A percentile compares a stretch with the other conserved stretches of the same genome.
These are phyloP conservation scores for Doryteuthis pealeii DNA, from an alignment of 1,140 invertebrate genomes.

Conservation along the genomic window DNA sequence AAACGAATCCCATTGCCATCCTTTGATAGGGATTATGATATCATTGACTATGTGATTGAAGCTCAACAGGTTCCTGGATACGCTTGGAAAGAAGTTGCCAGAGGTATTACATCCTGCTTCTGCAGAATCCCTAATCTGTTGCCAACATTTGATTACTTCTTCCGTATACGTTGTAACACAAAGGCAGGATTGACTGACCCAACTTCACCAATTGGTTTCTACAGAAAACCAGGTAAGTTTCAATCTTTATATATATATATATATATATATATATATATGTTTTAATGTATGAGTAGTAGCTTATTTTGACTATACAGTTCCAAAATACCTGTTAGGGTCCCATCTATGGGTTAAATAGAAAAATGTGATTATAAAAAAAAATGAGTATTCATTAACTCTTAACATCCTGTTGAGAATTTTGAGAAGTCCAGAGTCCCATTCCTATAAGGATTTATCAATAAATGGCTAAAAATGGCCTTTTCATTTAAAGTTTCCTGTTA, in stretches of 20 bases:
- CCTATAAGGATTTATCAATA: too few relatives aligned
- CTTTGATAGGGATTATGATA: constrained; percentile 23
- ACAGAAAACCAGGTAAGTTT: constrained; percentile 7
- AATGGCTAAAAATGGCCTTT: too few relatives aligned
- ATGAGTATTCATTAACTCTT: too few relatives aligned
- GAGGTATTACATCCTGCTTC: constrained; percentile 27
- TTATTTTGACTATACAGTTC: too few relatives aligned
- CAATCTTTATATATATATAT: background rate
- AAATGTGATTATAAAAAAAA: too few relatives aligned
- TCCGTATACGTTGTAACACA: constrained; percentile 76
- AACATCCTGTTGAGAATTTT: too few relatives aligned
- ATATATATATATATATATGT: background rate
- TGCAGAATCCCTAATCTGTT: constrained; percentile 28
- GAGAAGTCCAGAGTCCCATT: too few relatives aligned
- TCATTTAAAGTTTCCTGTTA: too few relatives aligned
- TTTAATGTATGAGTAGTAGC: too few relatives aligned
- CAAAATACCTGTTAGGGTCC: too few relatives aligned
- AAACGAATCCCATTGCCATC: constrained; percentile 21
- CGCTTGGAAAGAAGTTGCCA: constrained; percentile 35
- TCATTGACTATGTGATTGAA: constrained; percentile 24
- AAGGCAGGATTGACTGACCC: constrained; percentile 62
- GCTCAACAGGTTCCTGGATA: constrained; percentile 32
- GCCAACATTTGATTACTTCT: constrained; percentile 31
- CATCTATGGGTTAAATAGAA: too few relatives aligned
- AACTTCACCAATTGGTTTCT: constrained; percentile 31